A percentile compares a stretch with the other conserved stretches of the same genome.
phyloP scores from a whole-genome alignment of 2,113 vertebrate genomes.

The Grammomys surdaster region DNA sequence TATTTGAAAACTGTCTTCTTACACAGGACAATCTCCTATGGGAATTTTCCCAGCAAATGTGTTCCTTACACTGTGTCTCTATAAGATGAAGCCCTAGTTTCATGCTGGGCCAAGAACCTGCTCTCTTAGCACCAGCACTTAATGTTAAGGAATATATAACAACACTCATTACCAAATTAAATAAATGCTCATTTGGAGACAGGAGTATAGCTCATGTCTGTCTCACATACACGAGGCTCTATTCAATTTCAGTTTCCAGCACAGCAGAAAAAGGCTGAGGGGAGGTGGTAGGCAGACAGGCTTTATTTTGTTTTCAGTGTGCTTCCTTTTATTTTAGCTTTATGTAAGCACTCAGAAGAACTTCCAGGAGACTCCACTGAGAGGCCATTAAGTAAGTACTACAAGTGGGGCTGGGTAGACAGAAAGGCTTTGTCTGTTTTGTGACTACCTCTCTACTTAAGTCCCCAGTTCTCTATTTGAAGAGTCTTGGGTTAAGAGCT shows the following conservation, averaged over 20 bases:
- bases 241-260: not conserved
- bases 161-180: not conserved
- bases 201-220: not conserved
- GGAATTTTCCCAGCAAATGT: conserved; percentile 30
- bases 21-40: not conserved
- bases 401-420: too few relatives aligned
- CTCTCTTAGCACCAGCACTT: not conserved
- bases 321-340: conserved; percentile 46
- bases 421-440: conserved; percentile 52
- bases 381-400: not conserved
- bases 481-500: conserved; percentile 83
- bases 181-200: conserved; percentile 38
- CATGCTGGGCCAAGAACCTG: not conserved
- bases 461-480: conserved; percentile 54
- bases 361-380: not conserved
- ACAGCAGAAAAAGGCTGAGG: not conserved
- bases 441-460: not conserved
- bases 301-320: conserved; percentile 47
- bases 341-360: conserved; percentile 19
- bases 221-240: not conserved
- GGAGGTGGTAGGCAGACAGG: not conserved
- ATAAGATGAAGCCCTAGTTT: not conserved
- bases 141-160: not conserved
- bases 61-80: not conserved
- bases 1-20: not conserved